Evolutionary conservation across 1,140 invertebrate species (phyloP), one percentile per base, ranked within the genome.

Genomic region (Microplitis mediator): DNA sequence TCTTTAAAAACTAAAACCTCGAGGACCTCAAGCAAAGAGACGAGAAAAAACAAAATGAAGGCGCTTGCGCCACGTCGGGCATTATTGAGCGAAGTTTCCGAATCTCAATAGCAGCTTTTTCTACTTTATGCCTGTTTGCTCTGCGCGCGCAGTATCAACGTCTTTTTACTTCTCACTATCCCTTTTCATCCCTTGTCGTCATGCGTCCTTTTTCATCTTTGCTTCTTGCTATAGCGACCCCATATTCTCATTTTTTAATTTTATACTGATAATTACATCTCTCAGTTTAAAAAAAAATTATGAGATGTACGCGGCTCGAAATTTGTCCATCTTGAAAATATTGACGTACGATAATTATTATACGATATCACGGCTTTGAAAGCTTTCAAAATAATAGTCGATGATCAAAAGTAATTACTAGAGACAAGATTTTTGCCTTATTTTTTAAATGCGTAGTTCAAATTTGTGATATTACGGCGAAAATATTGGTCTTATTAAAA

Each of bases 1-100:
- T 85, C 81, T 84, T 85, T 79, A 77, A 84, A 85, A 84, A 85
- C 83, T 71, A 74, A 80, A 79, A 77, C 76, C 79, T 35, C 36
- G 61, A 64, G 63, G 50, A 77, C 76, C 79, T 35, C 36, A 61
- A 64, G 63, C 45, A 31, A 35, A 66, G 16, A 58, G 68, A 60
- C 78, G 80, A 81, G 76, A 81, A 85, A 85, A 85, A 85, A 85
- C 83, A 85, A 85, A 85, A 85, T 84, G 83, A 84, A 85, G 82
- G 84, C 84, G 83, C 84, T 84, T 85, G 84, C 84, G 84, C 84
- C 80, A 79, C 72, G 66, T 75, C 73, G 67, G 75, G 23, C 74
- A 74, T 82, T 85, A 85, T 85, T 84, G 84, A 85, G 81, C 84
- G 81, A 83, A 74, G 73, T 73, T 73, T 74, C 78, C 76, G 81